A percentile compares a stretch with the other conserved stretches of the same genome.
phyloP scores from a whole-genome alignment of 2,113 vertebrate genomes.

The Laterallus jamaicensis region DNA sequence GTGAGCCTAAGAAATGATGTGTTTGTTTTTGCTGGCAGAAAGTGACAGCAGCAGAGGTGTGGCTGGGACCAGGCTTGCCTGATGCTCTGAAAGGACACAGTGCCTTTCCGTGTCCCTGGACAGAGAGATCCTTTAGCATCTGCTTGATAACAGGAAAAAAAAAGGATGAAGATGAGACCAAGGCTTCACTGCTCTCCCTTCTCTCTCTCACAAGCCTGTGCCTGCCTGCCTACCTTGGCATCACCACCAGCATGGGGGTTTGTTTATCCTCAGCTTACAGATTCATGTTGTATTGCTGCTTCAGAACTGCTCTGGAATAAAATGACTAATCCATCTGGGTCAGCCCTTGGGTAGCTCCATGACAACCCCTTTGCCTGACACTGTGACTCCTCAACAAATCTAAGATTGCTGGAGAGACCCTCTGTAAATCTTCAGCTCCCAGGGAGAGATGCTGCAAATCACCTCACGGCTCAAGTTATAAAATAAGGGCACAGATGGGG shows the following conservation, averaged over 20 bases:
- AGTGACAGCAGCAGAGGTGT: not conserved
- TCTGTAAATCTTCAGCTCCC: not conserved
- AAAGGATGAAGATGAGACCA: not conserved
- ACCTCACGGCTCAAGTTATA: not conserved
- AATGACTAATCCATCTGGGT: not conserved
- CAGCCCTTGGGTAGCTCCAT: not conserved
- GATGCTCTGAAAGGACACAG: not conserved
- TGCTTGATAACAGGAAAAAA: not conserved
- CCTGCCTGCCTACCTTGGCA: not conserved
- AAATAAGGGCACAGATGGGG: not conserved
- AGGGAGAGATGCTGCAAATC: not conserved
- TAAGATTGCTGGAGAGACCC: not conserved
- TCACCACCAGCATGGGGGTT: not conserved
- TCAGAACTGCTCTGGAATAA: not conserved
- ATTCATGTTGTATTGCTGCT: not conserved
- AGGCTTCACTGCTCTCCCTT: not conserved
- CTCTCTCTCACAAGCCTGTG: not conserved
- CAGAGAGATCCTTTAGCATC: not conserved
- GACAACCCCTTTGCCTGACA: not conserved
- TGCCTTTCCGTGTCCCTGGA: not conserved
- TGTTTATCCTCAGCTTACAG: not conserved
- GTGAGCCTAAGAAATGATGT: not conserved
- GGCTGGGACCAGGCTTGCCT: not conserved
- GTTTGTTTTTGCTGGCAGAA: conserved; percentile 7
- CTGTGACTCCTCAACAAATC: not conserved